Base-by-base conservation (phyloP, 2,113 vertebrate genomes). In the Spea multiplicata region DNA sequence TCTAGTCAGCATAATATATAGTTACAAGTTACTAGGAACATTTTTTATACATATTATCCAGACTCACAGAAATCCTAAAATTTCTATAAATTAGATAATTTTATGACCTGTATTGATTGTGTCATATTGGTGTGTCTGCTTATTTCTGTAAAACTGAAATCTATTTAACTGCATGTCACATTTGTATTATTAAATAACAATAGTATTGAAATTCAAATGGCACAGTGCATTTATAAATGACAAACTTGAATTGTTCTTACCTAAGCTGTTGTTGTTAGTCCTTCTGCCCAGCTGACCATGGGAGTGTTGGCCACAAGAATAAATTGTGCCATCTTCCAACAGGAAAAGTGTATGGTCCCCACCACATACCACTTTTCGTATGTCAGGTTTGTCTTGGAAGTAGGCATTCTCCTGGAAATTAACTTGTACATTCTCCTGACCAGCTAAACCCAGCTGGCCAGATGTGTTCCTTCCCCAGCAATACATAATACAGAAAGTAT, bases 331-430 rank as follows among this genome's bases (percentile, higher is more conserved):
- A 45, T 84, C 47, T 14, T 74, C 48, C 52, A 77, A 16, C 48
- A 88, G 83, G 12, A 88, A 83, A 17, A 91, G 78, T 12, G 85
- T 73, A 83, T 88, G 87, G 3, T 68, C 62, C 73, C 83, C 86
- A 5, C 89, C 87, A 50, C 83, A 82, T 44, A 83, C 86, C 45
- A 84, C 86, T 47, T 69, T 83, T 48, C 0, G 50, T 5, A 86
- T 65, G 5, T 16, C 0, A 57, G 14, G 13, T 45, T 62, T 10
- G 10, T n/a, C 44, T 30, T 53, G 5, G 47, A 80, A 72, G 57
- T 17, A 65, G 44, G 55, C 49, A 79, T 79, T 79, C 30, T 73
- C 44, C 14, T 45, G 55, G 30, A 73, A 79, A 53, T 13, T 3
- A 7, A 47, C 48, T 5, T 10, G 46, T 3, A 57, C 55, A 2